Evolutionary conservation across 64 coral and sea anemone species (phyloP), one percentile per base, ranked within the genome.

Genomic region (Montipora foliosa): DNA sequence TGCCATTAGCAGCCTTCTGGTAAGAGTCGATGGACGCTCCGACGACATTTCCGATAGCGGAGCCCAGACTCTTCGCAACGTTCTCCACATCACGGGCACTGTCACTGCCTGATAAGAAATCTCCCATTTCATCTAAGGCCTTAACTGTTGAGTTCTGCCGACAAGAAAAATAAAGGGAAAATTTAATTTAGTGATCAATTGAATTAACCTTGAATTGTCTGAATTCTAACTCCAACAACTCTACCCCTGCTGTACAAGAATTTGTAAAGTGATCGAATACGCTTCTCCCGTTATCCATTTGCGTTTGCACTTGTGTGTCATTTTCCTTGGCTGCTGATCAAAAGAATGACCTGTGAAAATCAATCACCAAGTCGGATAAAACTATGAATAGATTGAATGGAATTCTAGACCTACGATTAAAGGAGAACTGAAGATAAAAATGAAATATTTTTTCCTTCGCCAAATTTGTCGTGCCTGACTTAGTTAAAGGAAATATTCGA

Each of bases 1-100:
- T 93, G 20, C 83, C 58, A 67, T 93, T 93, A 2, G 76, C 58
- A 8, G 92, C 92, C 29, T 93, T 93, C 24, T 93, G 77, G 25
- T 77, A 85, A 6, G 92, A 79, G 20, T 93, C 76, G 19, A 85
- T 93, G 5, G 92, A 93, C 0, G 92, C 92, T 47, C 84, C 92
- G 0, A 93, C 92, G 2, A 93, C 76, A 48, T 93, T 93, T 5
- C 92, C 92, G 67, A 93, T 93, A 45, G 83, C 92, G 24, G 92
- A 93, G 21, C 85, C 67, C 74, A 93, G 47, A 20, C 92, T 93
- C 20, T 93, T 93, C 17, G 92, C 92, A 51, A 87, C 87, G 57
- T 81, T 93, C 5, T 88, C 92, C 74, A 93, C 59, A 44, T 93
- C 87, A 59, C 92, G 60, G 7, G 83, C 70, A 74, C 83, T 93